Percentiles rank a stretch among this genome's conserved stretches.
These are phyloP conservation scores for Oreochromis spilurus DNA, from an alignment of 2,113 vertebrate species.

Conservation along the genomic window DNA sequence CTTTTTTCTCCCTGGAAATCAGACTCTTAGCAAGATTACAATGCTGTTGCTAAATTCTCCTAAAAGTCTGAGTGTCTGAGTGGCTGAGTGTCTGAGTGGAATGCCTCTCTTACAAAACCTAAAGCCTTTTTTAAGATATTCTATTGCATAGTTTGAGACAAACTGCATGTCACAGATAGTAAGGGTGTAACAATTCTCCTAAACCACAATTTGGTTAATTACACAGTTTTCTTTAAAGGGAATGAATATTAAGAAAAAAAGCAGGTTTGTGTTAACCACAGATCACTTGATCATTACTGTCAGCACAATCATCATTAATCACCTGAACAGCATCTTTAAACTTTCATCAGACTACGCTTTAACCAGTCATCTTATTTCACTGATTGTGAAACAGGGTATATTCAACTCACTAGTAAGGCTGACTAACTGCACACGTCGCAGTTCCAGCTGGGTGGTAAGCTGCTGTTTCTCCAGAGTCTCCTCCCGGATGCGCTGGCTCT, in stretches of 20 bases:
- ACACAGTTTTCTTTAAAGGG: background rate
- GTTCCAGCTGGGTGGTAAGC: constrained; percentile 68
- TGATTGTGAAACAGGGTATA: background rate
- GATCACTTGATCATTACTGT: background rate
- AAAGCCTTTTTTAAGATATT: background rate
- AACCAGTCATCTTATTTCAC: background rate
- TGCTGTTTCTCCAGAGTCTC: constrained; percentile 73
- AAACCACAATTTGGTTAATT: background rate
- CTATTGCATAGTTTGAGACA: background rate
- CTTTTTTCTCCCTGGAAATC: background rate
- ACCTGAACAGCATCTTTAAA: background rate
- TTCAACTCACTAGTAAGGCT: constrained; percentile 71
- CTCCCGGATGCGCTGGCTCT: constrained; percentile 59
- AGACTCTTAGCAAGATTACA: background rate
- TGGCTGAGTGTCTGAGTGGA: too few species aligned
- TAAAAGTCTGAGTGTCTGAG: background rate
- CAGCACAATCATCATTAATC: background rate
- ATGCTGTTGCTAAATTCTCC: background rate
- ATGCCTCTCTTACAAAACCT: background rate
- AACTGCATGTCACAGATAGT: background rate
- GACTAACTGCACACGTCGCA: constrained; percentile 50
- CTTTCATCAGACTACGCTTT: background rate
- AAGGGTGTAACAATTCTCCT: background rate
- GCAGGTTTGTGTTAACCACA: background rate
- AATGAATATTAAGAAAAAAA: background rate